These are phyloP conservation scores for Pachyrhynchus sulphureomaculatus DNA, from an alignment of 1,140 invertebrate species.

Conservation along the genomic window DNA sequence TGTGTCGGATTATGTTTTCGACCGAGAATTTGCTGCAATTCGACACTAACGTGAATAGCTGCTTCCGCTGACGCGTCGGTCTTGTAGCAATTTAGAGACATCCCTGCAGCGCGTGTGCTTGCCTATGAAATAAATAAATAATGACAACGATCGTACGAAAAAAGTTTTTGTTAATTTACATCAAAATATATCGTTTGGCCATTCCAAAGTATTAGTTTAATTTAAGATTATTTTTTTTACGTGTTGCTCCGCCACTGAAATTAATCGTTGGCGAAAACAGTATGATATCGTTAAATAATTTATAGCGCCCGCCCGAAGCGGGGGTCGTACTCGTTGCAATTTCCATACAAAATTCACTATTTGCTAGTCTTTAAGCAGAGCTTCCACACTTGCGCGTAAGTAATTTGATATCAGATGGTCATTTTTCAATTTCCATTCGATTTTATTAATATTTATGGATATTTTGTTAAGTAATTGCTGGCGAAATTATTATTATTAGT, in stretches of 20 bases:
- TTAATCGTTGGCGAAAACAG: constrained; percentile 4
- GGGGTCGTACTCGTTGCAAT: constrained; percentile 32
- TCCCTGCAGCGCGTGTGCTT: no score
- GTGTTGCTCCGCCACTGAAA: constrained; percentile 4
- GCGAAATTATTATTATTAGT: constrained; percentile 15
- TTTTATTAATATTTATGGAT: constrained; percentile 25
- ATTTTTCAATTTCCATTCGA: constrained; percentile 30
- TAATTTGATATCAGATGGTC: constrained; percentile 28
- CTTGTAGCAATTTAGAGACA: no score
- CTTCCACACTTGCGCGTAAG: constrained; percentile 29
- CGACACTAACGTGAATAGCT: no score
- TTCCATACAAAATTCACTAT: constrained; percentile 34
- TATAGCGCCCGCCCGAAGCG: constrained; percentile 25
- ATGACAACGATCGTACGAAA: no score
- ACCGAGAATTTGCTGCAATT: no score
- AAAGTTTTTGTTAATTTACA: no score
- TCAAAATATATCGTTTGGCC: no score
- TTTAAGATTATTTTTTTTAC: no score
- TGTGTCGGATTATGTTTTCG: no score
- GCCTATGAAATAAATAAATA: no score
- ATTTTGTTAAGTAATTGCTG: constrained; percentile 11
- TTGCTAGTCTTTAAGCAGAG: constrained; percentile 30
- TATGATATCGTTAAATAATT: constrained; percentile 28
- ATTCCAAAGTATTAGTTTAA: no score
- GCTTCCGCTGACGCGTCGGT: no score